A percentile compares a stretch with the other conserved stretches of the same genome.
Conservation (phyloP, 2,113 vertebrate genomes). For the Trogon melanurus region DNA sequence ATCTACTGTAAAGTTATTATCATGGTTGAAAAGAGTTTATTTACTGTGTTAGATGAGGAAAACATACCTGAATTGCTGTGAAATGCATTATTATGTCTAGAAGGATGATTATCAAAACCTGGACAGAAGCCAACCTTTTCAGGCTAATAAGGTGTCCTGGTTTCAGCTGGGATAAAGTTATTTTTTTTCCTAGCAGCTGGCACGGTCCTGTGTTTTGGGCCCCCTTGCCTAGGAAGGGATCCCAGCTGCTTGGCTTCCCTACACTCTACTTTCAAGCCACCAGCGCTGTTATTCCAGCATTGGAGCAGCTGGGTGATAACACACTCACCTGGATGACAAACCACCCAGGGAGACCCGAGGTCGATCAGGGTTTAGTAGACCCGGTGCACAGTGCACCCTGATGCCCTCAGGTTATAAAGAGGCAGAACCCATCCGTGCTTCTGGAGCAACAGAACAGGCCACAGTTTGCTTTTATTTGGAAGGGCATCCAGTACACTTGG, state of each 20-base stretch:
- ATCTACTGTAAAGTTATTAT: slow-evolving; percentile 17
- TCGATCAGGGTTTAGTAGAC: background rate
- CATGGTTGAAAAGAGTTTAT: slow-evolving; percentile 33
- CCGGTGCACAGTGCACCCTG: background rate
- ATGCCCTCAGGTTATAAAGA: background rate
- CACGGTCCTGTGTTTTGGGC: background rate
- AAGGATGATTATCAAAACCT: slow-evolving; percentile 31
- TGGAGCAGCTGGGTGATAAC: background rate
- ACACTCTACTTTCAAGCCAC: background rate
- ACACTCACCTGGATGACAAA: background rate
- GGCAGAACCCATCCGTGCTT: background rate
- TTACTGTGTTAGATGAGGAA: slow-evolving; percentile 28
- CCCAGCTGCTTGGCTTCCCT: background rate
- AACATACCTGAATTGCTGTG: slow-evolving; percentile 20
- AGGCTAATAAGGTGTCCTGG: background rate
- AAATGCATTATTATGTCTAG: slow-evolving; percentile 33
- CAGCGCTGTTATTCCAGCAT: background rate
- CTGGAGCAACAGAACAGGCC: background rate
- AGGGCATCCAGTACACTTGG: background rate
- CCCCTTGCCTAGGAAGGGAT: background rate
- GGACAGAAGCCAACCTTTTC: slow-evolving; percentile 46
- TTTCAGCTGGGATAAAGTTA: too few relatives aligned
- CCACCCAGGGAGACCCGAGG: background rate
- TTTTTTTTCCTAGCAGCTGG: background rate
- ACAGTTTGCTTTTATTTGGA: background rate